These are phyloP conservation scores for Drosophila nr. fundita DNA, from an alignment of 2,888 invertebrate species.

Conservation along the genomic window DNA sequence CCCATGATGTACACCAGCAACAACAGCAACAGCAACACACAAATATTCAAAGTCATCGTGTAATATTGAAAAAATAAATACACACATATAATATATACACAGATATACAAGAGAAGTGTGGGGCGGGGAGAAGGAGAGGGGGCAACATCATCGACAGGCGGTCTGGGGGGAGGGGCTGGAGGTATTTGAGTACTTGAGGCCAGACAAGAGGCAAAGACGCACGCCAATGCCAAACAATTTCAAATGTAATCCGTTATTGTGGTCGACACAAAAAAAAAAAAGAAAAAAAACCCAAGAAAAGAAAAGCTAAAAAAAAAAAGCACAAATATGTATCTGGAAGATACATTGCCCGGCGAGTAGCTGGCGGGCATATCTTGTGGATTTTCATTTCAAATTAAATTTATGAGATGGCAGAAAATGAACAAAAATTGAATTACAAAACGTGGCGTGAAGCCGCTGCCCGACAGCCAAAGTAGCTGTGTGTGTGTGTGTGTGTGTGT, in stretches of 20 bases:
- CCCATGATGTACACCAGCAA: slow-evolving; percentile 67
- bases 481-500: not conserved
- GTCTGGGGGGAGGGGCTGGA: not conserved
- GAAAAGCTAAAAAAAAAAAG: slow-evolving; percentile 11
- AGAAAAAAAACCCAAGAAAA: not conserved
- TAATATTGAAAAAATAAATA: slow-evolving; percentile 73
- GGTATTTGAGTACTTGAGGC: slow-evolving; percentile 29
- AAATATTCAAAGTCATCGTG: slow-evolving; percentile 79
- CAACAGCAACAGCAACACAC: slow-evolving; percentile 27
- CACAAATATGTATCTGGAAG: slow-evolving; percentile 41
- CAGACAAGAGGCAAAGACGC: slow-evolving; percentile 33
- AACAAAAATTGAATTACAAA: slow-evolving; percentile 58
- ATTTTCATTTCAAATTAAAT: slow-evolving; percentile 83
- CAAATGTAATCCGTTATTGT: slow-evolving; percentile 77
- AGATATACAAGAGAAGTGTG: not conserved
- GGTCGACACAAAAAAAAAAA: slow-evolving; percentile 31
- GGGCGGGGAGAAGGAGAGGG: not conserved
- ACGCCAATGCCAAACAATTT: slow-evolving; percentile 75
- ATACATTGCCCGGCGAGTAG: slow-evolving; percentile 29
- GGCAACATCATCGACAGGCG: slow-evolving; percentile 7
- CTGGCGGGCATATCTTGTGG: slow-evolving; percentile 63
- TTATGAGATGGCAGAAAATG: slow-evolving; percentile 78
- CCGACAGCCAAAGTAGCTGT: slow-evolving; percentile 13
- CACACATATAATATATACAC: not conserved
- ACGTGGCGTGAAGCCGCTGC: slow-evolving; percentile 25